phyloP scores from a whole-genome alignment of 2,113 vertebrate species.

The Crotalus helleri region DNA sequence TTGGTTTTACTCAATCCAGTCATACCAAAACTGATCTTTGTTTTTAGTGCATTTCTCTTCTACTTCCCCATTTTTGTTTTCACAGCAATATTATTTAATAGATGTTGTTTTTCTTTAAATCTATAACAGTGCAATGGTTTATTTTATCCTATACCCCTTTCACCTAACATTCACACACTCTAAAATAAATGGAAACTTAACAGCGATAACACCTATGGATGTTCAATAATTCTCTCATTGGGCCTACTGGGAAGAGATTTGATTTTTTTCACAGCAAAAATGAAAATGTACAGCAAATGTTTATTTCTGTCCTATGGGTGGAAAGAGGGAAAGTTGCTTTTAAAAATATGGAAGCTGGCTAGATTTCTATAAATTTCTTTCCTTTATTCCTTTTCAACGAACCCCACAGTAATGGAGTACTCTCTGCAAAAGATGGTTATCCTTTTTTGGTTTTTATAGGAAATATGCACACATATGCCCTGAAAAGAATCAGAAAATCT shows the following conservation, averaged over 20 bases:
- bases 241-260: no score
- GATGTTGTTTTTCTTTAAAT: neutral
- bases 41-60: neutral
- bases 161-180: neutral
- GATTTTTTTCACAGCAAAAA: neutral
- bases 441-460: neutral
- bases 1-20: neutral
- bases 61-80: neutral
- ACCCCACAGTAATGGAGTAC: neutral
- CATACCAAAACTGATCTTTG: neutral
- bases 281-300: neutral
- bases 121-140: neutral
- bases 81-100: neutral
- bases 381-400: neutral
- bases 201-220: neutral
- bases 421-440: neutral
- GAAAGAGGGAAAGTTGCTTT: neutral
- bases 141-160: neutral
- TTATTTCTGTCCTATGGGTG: neutral
- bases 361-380: neutral
- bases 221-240: neutral
- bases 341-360: neutral
- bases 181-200: neutral
- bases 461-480: neutral
- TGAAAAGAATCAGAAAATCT: neutral